These are phyloP conservation scores for Eurystomus gularis DNA, from an alignment of 2,113 vertebrate species.

Conservation along the genomic window DNA sequence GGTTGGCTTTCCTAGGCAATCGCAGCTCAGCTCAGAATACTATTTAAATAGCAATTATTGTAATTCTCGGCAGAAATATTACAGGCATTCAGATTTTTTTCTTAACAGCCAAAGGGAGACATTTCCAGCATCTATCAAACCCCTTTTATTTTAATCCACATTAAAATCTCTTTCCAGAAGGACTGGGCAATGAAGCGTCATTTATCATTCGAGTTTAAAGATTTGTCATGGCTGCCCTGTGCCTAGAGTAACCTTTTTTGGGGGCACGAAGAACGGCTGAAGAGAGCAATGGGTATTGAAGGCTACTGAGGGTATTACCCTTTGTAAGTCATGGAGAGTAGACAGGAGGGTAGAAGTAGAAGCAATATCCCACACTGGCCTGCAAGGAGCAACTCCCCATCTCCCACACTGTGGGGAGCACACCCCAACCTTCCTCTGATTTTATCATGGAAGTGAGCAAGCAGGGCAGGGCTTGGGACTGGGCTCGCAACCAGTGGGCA, in stretches of 20 bases:
- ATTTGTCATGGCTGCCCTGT: neutral
- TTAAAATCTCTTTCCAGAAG: slow-evolving; percentile 44
- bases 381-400: neutral
- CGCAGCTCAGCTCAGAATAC: slow-evolving; percentile 47
- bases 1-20: slow-evolving; percentile 61
- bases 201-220: slow-evolving; percentile 28
- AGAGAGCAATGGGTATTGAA: neutral
- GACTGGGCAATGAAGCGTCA: neutral
- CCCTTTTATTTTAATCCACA: slow-evolving; percentile 54
- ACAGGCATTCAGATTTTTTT: slow-evolving; percentile 53
- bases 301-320: too few relatives aligned
- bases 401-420: neutral
- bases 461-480: neutral
- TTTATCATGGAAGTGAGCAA: neutral
- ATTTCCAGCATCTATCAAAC: slow-evolving; percentile 53
- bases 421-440: neutral
- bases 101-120: slow-evolving; percentile 42
- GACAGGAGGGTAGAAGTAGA: neutral
- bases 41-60: slow-evolving; percentile 73
- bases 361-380: neutral
- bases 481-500: neutral
- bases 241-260: neutral
- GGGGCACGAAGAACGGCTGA: neutral
- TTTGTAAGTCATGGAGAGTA: neutral
- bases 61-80: slow-evolving; percentile 71